phyloP scores from a whole-genome alignment of 2,888 invertebrate species.

The Stenurella melanura region DNA sequence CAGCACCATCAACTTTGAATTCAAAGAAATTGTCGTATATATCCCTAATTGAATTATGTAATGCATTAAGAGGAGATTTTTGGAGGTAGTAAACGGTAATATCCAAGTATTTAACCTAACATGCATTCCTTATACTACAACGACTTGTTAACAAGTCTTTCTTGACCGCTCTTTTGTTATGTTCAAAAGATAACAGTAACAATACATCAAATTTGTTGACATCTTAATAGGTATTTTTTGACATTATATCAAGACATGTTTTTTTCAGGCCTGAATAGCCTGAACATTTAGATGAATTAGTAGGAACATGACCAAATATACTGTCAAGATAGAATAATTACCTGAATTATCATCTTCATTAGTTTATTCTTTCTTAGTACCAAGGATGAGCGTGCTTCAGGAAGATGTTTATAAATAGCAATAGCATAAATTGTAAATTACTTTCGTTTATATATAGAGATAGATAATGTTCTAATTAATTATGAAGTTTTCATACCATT shows the following conservation, averaged over 20 bases:
- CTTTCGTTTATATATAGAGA: too few species aligned
- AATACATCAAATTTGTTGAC: constrained; percentile 60
- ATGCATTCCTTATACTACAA: constrained; percentile 43
- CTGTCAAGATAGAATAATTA: constrained; percentile 57
- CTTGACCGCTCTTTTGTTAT: constrained; percentile 40
- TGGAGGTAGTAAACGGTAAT: constrained; percentile 33
- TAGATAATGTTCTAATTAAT: too few species aligned
- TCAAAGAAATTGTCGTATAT: not conserved
- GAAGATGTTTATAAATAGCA: not conserved
- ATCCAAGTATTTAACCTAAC: constrained; percentile 37
- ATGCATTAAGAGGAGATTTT: constrained; percentile 8
- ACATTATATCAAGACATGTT: constrained; percentile 57
- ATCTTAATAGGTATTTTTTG: constrained; percentile 60
- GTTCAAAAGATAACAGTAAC: constrained; percentile 44
- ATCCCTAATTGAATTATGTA: constrained; percentile 11
- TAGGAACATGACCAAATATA: constrained; percentile 52
- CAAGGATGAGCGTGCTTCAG: not conserved
- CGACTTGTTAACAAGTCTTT: constrained; percentile 55
- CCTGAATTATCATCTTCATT: constrained; percentile 31
- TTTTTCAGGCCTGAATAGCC: constrained; percentile 48
- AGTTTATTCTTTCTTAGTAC: not conserved
- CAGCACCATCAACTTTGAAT: not conserved
- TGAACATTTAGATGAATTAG: constrained; percentile 52
- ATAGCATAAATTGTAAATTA: too few species aligned
- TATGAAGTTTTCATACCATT: too few species aligned